Evolutionary conservation across 2,888 invertebrate genomes (phyloP).

Genomic region (Lithophane socia): DNA sequence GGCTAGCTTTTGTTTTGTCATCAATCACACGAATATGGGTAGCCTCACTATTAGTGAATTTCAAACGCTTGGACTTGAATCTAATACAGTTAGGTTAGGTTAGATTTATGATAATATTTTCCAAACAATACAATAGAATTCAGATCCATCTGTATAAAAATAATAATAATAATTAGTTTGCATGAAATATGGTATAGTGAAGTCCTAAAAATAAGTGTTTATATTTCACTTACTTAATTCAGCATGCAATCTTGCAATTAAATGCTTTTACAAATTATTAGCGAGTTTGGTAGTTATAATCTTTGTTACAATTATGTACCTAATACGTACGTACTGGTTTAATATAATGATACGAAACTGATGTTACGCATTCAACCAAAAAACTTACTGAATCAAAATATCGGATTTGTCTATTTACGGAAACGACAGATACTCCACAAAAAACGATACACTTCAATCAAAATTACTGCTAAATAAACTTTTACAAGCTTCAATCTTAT

Average conservation of each 20-base stretch:
- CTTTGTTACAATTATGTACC: too few species aligned
- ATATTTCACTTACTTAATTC: too few species aligned
- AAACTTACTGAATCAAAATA: neutral
- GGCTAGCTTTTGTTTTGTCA: neutral
- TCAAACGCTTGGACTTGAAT: neutral
- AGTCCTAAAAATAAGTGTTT: too few species aligned
- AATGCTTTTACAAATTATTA: too few species aligned
- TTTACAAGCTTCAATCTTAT: conserved; percentile 42
- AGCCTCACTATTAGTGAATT: neutral
- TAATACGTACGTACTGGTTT: too few species aligned
- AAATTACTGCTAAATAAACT: conserved; percentile 29
- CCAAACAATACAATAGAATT: neutral
- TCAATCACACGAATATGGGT: neutral
- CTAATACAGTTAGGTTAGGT: neutral
- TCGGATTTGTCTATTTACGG: neutral
- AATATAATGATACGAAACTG: too few species aligned
- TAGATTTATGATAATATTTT: neutral
- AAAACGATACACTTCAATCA: conserved; percentile 23
- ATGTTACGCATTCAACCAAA: neutral
- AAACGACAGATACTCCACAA: neutral
- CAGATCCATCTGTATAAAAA: neutral
- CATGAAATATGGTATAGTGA: too few species aligned
- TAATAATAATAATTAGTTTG: too few species aligned
- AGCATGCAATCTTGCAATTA: too few species aligned
- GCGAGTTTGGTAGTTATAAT: too few species aligned